phyloP scores from a whole-genome alignment of 2,113 vertebrate species.

The Pangasianodon gigas region DNA sequence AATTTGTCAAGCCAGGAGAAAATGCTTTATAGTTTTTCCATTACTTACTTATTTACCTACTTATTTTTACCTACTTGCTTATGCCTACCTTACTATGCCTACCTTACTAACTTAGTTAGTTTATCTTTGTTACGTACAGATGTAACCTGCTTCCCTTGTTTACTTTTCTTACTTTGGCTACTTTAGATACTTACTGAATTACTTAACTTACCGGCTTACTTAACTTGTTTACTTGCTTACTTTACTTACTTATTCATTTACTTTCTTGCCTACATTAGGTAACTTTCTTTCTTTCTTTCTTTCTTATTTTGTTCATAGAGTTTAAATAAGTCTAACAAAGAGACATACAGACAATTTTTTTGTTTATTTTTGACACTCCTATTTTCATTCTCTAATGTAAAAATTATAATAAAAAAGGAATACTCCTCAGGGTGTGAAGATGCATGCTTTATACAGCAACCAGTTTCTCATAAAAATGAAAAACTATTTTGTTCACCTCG shows the following conservation, averaged over 20 bases:
- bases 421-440: not conserved
- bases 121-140: not conserved
- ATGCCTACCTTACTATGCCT: not conserved
- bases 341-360: not conserved
- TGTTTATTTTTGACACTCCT: not conserved
- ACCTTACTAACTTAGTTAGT: not conserved
- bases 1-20: not conserved
- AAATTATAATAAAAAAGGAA: not conserved
- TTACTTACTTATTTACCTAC: not conserved
- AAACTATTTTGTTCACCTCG: not conserved
- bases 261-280: not conserved
- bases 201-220: not conserved
- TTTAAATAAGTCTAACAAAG: not conserved
- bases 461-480: constrained; percentile 3
- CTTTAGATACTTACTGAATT: not conserved
- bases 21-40: not conserved
- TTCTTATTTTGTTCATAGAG: not conserved
- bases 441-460: not conserved
- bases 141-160: not conserved
- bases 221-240: not conserved
- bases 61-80: not conserved
- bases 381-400: not conserved
- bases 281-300: not conserved
- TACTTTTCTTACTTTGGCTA: not conserved
- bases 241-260: not conserved